Conservation (phyloP, 2,888 invertebrate genomes). For the Ennomos quercinarius region DNA sequence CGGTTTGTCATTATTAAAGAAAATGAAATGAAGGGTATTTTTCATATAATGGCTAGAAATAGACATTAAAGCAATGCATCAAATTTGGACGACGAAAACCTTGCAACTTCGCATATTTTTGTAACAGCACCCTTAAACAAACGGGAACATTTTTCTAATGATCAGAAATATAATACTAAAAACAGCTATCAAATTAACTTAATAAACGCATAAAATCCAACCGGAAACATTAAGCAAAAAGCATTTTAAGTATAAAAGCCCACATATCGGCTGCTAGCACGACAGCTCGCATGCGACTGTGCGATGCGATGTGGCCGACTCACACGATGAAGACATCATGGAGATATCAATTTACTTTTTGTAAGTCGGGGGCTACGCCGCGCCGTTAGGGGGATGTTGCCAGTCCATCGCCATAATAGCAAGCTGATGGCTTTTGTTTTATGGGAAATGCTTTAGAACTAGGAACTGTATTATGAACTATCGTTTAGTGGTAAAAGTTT, state of each 20-base stretch:
- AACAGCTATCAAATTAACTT: slow-evolving; percentile 17
- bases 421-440: slow-evolving; percentile 7
- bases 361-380: slow-evolving; percentile 9
- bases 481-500: not conserved
- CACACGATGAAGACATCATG: slow-evolving; percentile 34
- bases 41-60: no score
- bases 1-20: no score
- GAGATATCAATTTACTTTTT: slow-evolving; percentile 41
- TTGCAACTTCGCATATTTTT: no score
- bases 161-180: no score
- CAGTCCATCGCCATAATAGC: slow-evolving; percentile 13
- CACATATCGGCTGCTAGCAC: slow-evolving; percentile 18
- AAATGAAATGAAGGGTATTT: no score
- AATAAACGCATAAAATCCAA: slow-evolving; percentile 13
- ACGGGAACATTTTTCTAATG: no score
- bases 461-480: not conserved
- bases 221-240: slow-evolving; percentile 20
- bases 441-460: not conserved
- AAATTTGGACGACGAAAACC: no score
- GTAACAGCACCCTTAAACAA: no score
- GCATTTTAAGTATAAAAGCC: slow-evolving; percentile 11
- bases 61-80: no score
- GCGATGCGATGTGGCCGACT: slow-evolving; percentile 15
- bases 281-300: slow-evolving; percentile 19
- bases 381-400: not conserved